Percentiles rank a stretch among this genome's conserved stretches.
phyloP scores from a whole-genome alignment of 2,113 vertebrate genomes.

The Pardalotus punctatus region DNA sequence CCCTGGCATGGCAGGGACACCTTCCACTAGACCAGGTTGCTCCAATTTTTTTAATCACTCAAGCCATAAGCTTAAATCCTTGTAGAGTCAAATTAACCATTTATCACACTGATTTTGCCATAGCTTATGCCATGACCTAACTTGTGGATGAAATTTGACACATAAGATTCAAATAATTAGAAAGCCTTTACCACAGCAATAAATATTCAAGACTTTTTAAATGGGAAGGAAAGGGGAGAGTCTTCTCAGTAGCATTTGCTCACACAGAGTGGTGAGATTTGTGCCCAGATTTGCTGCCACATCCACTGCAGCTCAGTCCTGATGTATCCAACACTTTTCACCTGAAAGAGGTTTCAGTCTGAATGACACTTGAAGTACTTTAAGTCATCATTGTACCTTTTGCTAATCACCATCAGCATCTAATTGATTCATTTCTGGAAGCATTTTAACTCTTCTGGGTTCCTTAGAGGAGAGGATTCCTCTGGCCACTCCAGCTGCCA shows the following conservation, averaged over 20 bases:
- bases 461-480: not conserved
- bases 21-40: not conserved
- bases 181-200: not conserved
- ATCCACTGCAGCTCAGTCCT: not conserved
- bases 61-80: not conserved
- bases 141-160: not conserved
- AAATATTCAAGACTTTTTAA: not conserved
- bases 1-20: not conserved
- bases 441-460: not conserved
- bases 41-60: not conserved
- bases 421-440: slow-evolving; percentile 22
- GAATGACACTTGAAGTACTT: not conserved
- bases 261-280: not conserved
- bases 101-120: not conserved
- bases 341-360: not conserved
- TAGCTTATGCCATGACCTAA: not conserved
- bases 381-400: not conserved
- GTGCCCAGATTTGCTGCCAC: not conserved
- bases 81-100: not conserved
- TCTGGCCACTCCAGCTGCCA: not conserved
- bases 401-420: not conserved
- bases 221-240: not conserved
- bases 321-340: not conserved
- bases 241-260: not conserved
- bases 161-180: not conserved